Percentiles rank a stretch among this genome's conserved stretches.
Conservation (phyloP, 1,140 invertebrate species). For the Mylabris phalerata region DNA sequence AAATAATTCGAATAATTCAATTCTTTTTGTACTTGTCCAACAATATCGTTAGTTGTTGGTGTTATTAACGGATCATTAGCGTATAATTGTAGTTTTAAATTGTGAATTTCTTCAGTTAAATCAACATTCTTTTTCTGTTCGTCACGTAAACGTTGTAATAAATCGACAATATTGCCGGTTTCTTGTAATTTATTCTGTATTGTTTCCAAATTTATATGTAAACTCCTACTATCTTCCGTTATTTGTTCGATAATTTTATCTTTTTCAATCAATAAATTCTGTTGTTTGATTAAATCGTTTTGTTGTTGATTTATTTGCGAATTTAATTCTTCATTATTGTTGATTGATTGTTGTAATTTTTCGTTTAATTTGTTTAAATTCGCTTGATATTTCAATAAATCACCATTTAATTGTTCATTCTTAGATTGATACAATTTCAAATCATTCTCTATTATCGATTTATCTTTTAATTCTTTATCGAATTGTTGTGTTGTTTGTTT, state of each 20-base stretch:
- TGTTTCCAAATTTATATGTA: slow-evolving; percentile 45
- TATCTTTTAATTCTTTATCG: slow-evolving; percentile 38
- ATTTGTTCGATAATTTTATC: slow-evolving; percentile 48
- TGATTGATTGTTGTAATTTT: slow-evolving; percentile 43
- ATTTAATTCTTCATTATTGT: too few species aligned
- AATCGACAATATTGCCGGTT: slow-evolving; percentile 42
- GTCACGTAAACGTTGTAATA: slow-evolving; percentile 37
- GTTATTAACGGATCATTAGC: slow-evolving; percentile 32
- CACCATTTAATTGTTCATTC: slow-evolving; percentile 19
- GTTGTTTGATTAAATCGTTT: slow-evolving; percentile 30
- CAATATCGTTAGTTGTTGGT: slow-evolving; percentile 37
- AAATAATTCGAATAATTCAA: slow-evolving; percentile 52
- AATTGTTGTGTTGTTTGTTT: slow-evolving; percentile 44
- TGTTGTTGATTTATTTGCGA: background rate
- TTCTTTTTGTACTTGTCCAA: slow-evolving; percentile 50
- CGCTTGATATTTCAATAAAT: slow-evolving; percentile 35
- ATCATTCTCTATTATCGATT: slow-evolving; percentile 37
- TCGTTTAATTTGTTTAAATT: slow-evolving; percentile 36
- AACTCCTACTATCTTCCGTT: slow-evolving; percentile 46
- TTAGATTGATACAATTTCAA: slow-evolving; percentile 9
- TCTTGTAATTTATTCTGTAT: slow-evolving; percentile 49
- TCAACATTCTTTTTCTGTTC: slow-evolving; percentile 40
- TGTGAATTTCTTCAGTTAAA: slow-evolving; percentile 39
- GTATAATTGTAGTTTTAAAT: slow-evolving; percentile 30
- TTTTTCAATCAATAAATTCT: slow-evolving; percentile 52